A percentile compares a stretch with the other conserved stretches of the same genome.
Conservation (phyloP, 2,888 invertebrate genomes). For the Scelioninae gen. 2 region DNA sequence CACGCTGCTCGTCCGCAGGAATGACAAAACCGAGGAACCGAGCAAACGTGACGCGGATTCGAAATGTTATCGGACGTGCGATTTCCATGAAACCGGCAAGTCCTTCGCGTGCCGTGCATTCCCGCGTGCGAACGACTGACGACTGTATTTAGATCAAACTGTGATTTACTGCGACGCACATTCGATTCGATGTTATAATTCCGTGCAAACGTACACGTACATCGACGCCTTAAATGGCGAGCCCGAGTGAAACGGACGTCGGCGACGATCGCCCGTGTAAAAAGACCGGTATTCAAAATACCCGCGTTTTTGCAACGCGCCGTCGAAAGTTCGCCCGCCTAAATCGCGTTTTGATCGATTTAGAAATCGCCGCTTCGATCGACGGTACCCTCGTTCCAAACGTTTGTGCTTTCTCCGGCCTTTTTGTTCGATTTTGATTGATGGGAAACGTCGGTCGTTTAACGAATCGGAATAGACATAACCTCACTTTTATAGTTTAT, state of each 20-base stretch:
- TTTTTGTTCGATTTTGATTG: not conserved
- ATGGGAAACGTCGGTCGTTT: too few relatives aligned
- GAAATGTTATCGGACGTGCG: slow-evolving; percentile 54
- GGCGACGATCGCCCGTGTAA: slow-evolving; percentile 36
- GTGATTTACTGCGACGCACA: slow-evolving; percentile 54
- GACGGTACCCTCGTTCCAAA: not conserved
- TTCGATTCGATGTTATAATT: slow-evolving; percentile 49
- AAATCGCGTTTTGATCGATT: slow-evolving; percentile 29
- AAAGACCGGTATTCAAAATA: slow-evolving; percentile 46
- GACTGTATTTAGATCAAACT: slow-evolving; percentile 58
- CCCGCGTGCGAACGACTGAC: slow-evolving; percentile 51
- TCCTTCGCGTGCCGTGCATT: slow-evolving; percentile 53
- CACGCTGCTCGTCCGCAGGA: slow-evolving; percentile 38
- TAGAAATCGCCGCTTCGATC: slow-evolving; percentile 22
- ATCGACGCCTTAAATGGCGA: slow-evolving; percentile 41
- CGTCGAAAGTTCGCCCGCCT: slow-evolving; percentile 20
- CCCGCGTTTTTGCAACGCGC: slow-evolving; percentile 28
- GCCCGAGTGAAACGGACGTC: slow-evolving; percentile 25
- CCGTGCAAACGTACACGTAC: slow-evolving; percentile 28
- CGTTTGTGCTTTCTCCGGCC: not conserved
- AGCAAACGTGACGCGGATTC: slow-evolving; percentile 52
- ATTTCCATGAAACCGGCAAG: slow-evolving; percentile 51
- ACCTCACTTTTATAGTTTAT: too few relatives aligned
- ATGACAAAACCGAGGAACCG: slow-evolving; percentile 55
- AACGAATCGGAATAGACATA: too few relatives aligned